These are phyloP conservation scores for Galerucella calmariensis DNA, from an alignment of 2,888 invertebrate genomes.

Conservation along the genomic window DNA sequence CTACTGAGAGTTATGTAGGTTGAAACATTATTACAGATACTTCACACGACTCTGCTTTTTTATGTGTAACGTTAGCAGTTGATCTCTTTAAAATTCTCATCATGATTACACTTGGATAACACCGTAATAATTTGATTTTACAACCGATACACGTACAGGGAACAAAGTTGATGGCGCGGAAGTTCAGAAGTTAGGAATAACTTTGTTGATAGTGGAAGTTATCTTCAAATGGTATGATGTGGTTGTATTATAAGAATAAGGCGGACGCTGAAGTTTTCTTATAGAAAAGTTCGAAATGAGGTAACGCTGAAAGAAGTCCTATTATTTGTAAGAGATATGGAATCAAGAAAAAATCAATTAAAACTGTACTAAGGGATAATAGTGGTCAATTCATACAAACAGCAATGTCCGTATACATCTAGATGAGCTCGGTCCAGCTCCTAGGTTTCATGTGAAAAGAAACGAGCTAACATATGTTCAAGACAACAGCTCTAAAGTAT, in stretches of 20 bases:
- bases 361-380: no score
- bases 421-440: no score
- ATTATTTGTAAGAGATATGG: no score
- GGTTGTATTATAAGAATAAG: background rate
- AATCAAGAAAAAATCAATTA: no score
- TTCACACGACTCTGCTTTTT: background rate
- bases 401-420: no score
- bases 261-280: background rate
- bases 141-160: slow-evolving; percentile 13
- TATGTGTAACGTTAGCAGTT: background rate
- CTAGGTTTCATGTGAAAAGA: no score
- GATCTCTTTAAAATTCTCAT: slow-evolving; percentile 6
- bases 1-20: no score
- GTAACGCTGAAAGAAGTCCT: background rate
- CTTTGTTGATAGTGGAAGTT: slow-evolving; percentile 4
- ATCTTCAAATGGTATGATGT: background rate
- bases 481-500: no score
- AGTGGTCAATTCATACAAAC: no score
- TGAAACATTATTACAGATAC: background rate
- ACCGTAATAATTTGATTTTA: slow-evolving; percentile 16
- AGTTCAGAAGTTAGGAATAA: slow-evolving; percentile 12
- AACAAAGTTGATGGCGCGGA: slow-evolving; percentile 12
- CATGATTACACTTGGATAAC: slow-evolving; percentile 16
- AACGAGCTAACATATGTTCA: no score
- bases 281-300: background rate